These are phyloP conservation scores for Drosophila engyochracea DNA, from an alignment of 2,888 invertebrate genomes.

Conservation along the genomic window DNA sequence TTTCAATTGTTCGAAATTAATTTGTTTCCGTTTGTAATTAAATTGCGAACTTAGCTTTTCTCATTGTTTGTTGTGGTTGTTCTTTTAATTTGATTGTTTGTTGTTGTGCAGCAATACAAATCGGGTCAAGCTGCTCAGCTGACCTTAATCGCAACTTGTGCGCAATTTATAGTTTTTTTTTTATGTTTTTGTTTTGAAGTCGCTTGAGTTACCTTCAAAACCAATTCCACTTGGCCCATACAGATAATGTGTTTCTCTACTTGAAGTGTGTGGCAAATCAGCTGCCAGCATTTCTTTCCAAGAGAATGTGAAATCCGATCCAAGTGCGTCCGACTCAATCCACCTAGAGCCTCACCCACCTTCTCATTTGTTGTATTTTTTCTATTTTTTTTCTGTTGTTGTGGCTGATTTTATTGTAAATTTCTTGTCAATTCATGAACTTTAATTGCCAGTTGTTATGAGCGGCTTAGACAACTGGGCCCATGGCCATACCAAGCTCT, in stretches of 20 bases:
- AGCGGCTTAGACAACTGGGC: constrained; percentile 33
- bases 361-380: constrained; percentile 39
- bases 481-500: constrained; percentile 7
- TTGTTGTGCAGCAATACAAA: constrained; percentile 33
- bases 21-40: constrained; percentile 78
- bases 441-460: constrained; percentile 72
- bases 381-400: constrained; percentile 21
- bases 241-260: constrained; percentile 35
- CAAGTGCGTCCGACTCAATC: constrained; percentile 29
- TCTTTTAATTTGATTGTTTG: constrained; percentile 24
- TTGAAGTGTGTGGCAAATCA: constrained; percentile 54
- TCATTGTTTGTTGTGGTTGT: constrained; percentile 29
- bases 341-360: constrained; percentile 65
- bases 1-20: constrained; percentile 73
- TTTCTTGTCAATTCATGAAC: constrained; percentile 77
- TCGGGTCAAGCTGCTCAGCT: constrained; percentile 65
- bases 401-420: constrained; percentile 54
- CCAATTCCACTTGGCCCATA: constrained; percentile 19
- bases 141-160: constrained; percentile 78
- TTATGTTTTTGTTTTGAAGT: constrained; percentile 25
- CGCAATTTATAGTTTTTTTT: constrained; percentile 58
- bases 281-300: constrained; percentile 52
- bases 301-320: constrained; percentile 57
- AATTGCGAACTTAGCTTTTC: constrained; percentile 44
- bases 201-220: constrained; percentile 46